phyloP scores from a whole-genome alignment of 2,113 vertebrate genomes.

The Furnarius figulus region DNA sequence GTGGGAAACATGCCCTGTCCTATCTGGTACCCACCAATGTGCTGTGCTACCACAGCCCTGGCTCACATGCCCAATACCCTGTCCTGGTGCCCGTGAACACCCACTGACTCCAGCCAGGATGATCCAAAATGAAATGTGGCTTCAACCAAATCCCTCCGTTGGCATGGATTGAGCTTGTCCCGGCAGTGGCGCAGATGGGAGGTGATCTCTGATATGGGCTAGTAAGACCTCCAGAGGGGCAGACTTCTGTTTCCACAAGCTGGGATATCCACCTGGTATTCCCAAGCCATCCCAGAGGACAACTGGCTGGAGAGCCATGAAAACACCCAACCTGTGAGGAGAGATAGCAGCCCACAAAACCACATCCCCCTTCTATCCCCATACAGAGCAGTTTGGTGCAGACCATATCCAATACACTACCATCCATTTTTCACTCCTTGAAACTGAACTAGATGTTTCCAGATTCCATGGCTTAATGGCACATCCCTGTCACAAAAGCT shows the following conservation, averaged over 20 bases:
- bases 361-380: not conserved
- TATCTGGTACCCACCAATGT: fast-evolving
- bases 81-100: fast-evolving
- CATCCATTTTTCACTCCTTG: not conserved
- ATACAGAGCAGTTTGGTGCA: not conserved
- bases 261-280: not conserved
- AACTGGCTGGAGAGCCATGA: not conserved
- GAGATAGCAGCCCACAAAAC: not conserved
- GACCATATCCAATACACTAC: not conserved
- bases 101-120: fast-evolving
- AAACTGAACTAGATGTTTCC: not conserved
- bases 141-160: not conserved
- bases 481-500: not conserved
- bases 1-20: not conserved
- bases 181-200: not conserved
- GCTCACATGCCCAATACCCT: not conserved
- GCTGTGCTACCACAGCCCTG: not conserved
- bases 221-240: not conserved
- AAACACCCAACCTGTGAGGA: not conserved
- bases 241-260: not conserved
- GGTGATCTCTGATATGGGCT: not conserved
- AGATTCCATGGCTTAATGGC: fast-evolving
- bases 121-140: not conserved
- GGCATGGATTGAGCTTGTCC: not conserved
- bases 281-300: not conserved